Percentiles rank a stretch among this genome's conserved stretches.
Evolutionary conservation across 2,888 invertebrate genomes (phyloP).

Genomic region (Chelonus formosanus): DNA sequence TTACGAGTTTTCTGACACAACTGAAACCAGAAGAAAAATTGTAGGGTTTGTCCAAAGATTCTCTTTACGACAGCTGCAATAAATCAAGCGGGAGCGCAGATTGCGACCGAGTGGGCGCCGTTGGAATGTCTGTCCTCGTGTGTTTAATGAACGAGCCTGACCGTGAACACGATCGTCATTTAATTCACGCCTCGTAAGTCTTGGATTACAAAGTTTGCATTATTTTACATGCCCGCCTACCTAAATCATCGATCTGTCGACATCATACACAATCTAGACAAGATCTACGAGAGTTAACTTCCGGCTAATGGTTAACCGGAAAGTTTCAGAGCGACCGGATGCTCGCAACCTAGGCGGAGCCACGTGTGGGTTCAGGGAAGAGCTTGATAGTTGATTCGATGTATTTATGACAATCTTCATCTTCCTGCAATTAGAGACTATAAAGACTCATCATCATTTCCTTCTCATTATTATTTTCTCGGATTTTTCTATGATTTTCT

Average conservation of each 20-base stretch:
- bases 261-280: neutral
- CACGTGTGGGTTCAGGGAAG: conserved; percentile 46
- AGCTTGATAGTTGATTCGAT: neutral
- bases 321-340: conserved; percentile 16
- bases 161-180: conserved; percentile 26
- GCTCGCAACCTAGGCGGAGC: conserved; percentile 26
- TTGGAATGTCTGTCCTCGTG: conserved; percentile 28
- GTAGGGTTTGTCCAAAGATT: too few species aligned
- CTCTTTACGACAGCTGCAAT: too few species aligned
- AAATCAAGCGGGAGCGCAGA: conserved; percentile 17
- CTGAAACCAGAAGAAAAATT: too few species aligned
- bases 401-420: conserved; percentile 16
- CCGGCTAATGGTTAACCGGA: conserved; percentile 14
- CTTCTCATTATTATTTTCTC: neutral
- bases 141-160: conserved; percentile 18
- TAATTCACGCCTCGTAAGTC: conserved; percentile 31
- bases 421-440: too few species aligned
- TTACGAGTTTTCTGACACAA: too few species aligned
- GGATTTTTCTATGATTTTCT: too few species aligned
- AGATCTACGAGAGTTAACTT: conserved; percentile 5
- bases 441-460: neutral
- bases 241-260: conserved; percentile 14
- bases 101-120: conserved; percentile 18
- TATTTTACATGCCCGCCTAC: conserved; percentile 16
- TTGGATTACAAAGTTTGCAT: conserved; percentile 7